phyloP scores from a whole-genome alignment of 2,797 vertebrate genomes.

The Brachyrhaphis roseni region DNA sequence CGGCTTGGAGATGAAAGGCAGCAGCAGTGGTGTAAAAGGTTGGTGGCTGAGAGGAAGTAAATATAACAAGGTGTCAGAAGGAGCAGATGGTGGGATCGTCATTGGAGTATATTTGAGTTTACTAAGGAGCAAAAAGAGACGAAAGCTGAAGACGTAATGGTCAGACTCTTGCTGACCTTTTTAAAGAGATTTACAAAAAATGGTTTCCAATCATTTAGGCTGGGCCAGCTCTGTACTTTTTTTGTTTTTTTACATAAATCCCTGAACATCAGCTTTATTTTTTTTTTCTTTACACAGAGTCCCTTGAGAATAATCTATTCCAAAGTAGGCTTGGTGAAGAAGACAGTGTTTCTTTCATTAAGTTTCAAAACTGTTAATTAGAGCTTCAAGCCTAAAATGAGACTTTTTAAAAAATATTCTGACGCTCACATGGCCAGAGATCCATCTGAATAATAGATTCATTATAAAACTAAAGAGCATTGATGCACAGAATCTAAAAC shows the following conservation, averaged over 20 bases:
- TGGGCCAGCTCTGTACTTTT: not conserved
- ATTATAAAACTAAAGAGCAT: not conserved
- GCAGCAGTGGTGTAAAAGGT: slow-evolving; percentile 9
- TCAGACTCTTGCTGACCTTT: slow-evolving; percentile 55
- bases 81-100: slow-evolving; percentile 56
- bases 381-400: not conserved
- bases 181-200: slow-evolving; percentile 35
- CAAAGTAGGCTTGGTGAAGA: not conserved
- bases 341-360: not conserved
- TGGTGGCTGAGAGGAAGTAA: slow-evolving; percentile 14
- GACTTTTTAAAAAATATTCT: not conserved
- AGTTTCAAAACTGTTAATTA: not conserved
- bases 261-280: not conserved
- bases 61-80: slow-evolving; percentile 17
- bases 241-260: not conserved
- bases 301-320: not conserved
- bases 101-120: slow-evolving; percentile 37
- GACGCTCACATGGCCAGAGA: not conserved
- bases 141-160: slow-evolving; percentile 34
- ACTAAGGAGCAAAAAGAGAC: slow-evolving; percentile 34
- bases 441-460: not conserved
- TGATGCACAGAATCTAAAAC: not conserved
- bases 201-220: slow-evolving; percentile 10
- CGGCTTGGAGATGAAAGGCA: slow-evolving; percentile 31
- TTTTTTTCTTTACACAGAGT: not conserved